Evolutionary conservation across 2,888 invertebrate species (phyloP).

Genomic region (Hypena proboscidalis): DNA sequence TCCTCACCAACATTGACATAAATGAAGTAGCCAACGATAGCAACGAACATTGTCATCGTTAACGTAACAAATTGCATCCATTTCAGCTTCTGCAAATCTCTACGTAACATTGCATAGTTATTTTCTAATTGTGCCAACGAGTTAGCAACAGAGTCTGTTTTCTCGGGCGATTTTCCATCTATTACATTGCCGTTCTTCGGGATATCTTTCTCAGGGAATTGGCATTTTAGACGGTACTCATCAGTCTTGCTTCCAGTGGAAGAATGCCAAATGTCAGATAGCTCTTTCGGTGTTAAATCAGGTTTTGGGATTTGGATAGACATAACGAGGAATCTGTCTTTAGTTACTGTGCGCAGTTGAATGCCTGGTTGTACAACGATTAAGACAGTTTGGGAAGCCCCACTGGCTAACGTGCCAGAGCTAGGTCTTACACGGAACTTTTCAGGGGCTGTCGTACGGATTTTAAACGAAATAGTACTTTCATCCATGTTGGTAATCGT

Average conservation of each 20-base stretch:
- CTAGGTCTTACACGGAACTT: constrained; percentile 97
- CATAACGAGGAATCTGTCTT: constrained; percentile 96
- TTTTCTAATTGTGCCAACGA: constrained; percentile 81
- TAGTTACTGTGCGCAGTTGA: constrained; percentile 87
- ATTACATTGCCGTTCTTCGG: constrained; percentile 62
- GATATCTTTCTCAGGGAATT: constrained; percentile 79
- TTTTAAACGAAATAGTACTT: constrained; percentile 85
- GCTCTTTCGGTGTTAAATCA: constrained; percentile 85
- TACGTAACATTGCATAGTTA: constrained; percentile 63
- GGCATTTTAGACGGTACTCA: constrained; percentile 90
- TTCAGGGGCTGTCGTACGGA: constrained; percentile 98
- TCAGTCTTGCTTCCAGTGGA: constrained; percentile 86
- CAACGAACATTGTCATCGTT: constrained; percentile 58
- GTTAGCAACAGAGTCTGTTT: constrained; percentile 90
- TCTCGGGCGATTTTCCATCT: constrained; percentile 81
- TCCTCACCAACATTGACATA: constrained; percentile 61
- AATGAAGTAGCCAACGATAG: constrained; percentile 63
- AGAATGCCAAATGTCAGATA: constrained; percentile 91
- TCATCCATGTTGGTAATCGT: constrained; percentile 89
- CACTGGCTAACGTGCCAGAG: constrained; percentile 89
- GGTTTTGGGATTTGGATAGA: constrained; percentile 88
- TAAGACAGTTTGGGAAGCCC: constrained; percentile 86
- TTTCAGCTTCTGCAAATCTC: constrained; percentile 64
- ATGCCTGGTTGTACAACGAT: constrained; percentile 92
- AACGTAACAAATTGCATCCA: constrained; percentile 66